Evolutionary conservation across 2,113 vertebrate species (phyloP), one percentile per base, ranked within the genome.

Genomic region (Apodemus speciosus): DNA sequence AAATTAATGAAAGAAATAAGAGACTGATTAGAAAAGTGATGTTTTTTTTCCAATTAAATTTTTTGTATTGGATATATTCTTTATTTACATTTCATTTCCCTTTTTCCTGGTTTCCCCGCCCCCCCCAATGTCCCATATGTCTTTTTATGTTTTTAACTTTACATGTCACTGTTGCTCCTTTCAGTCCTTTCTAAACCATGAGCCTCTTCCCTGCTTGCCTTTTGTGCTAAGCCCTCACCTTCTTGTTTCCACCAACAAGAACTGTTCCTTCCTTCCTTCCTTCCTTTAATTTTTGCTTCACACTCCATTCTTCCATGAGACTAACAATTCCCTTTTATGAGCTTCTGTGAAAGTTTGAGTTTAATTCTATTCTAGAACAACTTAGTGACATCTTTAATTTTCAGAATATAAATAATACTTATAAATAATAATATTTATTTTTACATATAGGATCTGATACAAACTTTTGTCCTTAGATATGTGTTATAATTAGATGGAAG

Each of bases 21-120:
- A 89, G 40, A 81, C 4, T 35, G n/a, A 85, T 88, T 80, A 94
- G 38, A 51, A 93, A 85, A 89, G 9, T 43, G 20, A 38, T 51
- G 32, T 8, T 9, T 66, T n/a, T n/a, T n/a, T n/a, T n/a, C n/a
- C n/a, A n/a, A n/a, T n/a, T n/a, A n/a, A n/a, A n/a, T n/a, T n/a
- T n/a, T n/a, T n/a, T n/a, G n/a, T n/a, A n/a, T n/a, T n/a, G n/a
- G n/a, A n/a, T n/a, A n/a, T n/a, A n/a, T n/a, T n/a, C n/a, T n/a
- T n/a, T n/a, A n/a, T n/a, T n/a, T n/a, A n/a, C n/a, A n/a, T n/a
- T n/a, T n/a, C n/a, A n/a, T n/a, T n/a, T n/a, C n/a, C n/a, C n/a
- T n/a, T n/a, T n/a, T n/a, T n/a, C n/a, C n/a, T n/a, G n/a, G n/a
- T n/a, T n/a, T n/a, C n/a, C n/a, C n/a, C n/a, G n/a, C n/a, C n/a